Evolutionary conservation across 1,140 invertebrate genomes (phyloP), one percentile per base, ranked within the genome.

Genomic region (Leptinotarsa lineolata): DNA sequence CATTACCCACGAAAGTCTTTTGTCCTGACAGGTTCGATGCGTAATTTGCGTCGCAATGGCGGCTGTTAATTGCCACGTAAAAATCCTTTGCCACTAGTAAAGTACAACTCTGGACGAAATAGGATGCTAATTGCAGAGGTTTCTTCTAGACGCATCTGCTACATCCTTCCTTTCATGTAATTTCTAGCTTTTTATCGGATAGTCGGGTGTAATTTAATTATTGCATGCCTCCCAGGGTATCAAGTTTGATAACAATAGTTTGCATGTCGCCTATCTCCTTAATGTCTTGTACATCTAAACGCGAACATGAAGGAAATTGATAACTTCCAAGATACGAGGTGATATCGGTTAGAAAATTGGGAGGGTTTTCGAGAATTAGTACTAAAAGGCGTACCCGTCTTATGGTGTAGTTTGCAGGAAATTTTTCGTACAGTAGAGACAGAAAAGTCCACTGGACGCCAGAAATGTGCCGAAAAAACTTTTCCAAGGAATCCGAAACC

Each of bases 1-100:
- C 65, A 67, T 67, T 67, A 67, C 15, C 15, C 16, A 45, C 20
- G 61, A 67, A 64, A 67, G 65, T 67, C 39, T 39, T 45, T 67
- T 67, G 65, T 67, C 65, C 24, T 24, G 39, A 67, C n/a, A 39
- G 39, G 22, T 67, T 39, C 15, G 21, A 67, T 3, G 13, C 44
- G 39, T 30, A 67, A 67, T 67, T 67, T 67, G 18, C 22, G 21
- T 63, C 20, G 20, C 13, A 63, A 30, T 22, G 20, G 61, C 61
- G 20, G 16, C 13, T 30, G 24, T 18, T 63, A 63, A 63, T 63
- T 63, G 3, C 13, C 4, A 21, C 20, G 24, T 20, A 63, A 63
- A 63, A 63, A 63, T 63, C 21, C 16, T 63, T 63, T 20, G 15
- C 16, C 61, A 63, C 20, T 63, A 24, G 20, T 63, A 30, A 63